Evolutionary conservation across 2,888 invertebrate species (phyloP).

Genomic region (Clostera curtula): DNA sequence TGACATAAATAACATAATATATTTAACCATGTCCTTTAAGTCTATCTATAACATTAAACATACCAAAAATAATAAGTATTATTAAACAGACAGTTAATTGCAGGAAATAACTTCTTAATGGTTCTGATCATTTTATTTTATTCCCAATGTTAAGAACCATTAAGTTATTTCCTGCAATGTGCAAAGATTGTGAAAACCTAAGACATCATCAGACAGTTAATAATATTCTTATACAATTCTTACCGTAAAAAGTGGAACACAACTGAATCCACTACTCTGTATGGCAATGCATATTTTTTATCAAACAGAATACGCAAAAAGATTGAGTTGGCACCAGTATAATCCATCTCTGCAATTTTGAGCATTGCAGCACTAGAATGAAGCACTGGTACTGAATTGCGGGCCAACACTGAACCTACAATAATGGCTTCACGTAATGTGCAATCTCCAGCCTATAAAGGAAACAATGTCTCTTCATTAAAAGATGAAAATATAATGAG

Average conservation of each 20-base stretch:
- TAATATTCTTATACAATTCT: slow-evolving; percentile 11
- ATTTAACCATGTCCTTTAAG: too few relatives aligned
- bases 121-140: too few relatives aligned
- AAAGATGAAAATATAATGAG: neutral
- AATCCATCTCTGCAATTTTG: slow-evolving; percentile 98
- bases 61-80: too few relatives aligned
- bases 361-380: slow-evolving; percentile 97
- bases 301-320: slow-evolving; percentile 95
- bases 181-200: too few relatives aligned
- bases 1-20: neutral
- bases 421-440: slow-evolving; percentile 97
- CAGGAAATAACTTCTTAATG: too few relatives aligned
- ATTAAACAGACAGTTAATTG: too few relatives aligned
- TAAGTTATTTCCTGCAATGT: too few relatives aligned
- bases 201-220: neutral
- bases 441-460: slow-evolving; percentile 88
- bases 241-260: slow-evolving; percentile 96
- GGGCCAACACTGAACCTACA: slow-evolving; percentile 91
- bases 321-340: slow-evolving; percentile 96
- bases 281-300: slow-evolving; percentile 98
- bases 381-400: slow-evolving; percentile 93
- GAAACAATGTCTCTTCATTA: slow-evolving; percentile 5
- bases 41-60: too few relatives aligned
- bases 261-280: slow-evolving; percentile 93
- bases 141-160: too few relatives aligned